Evolutionary conservation across 92 coral and sea anemone genomes (phyloP).

Genomic region (Porites divaricata): DNA sequence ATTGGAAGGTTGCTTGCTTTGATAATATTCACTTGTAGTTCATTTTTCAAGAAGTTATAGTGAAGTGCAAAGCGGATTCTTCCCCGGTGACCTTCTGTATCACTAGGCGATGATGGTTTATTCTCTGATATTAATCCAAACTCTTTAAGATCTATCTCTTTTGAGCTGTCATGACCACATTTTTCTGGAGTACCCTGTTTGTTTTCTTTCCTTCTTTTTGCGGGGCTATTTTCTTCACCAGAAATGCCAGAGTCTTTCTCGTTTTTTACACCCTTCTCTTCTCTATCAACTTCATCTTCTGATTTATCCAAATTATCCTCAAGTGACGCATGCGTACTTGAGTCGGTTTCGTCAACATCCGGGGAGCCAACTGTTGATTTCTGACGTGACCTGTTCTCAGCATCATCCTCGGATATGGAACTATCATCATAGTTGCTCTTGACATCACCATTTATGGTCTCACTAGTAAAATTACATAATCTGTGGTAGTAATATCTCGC

Average conservation of each 20-base stretch:
- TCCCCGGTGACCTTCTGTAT: slow-evolving; percentile 66
- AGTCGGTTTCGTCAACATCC: slow-evolving; percentile 70
- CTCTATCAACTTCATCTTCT: slow-evolving; percentile 55
- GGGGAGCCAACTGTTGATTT: slow-evolving; percentile 22
- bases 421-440: slow-evolving; percentile 58
- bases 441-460: slow-evolving; percentile 67
- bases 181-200: slow-evolving; percentile 15
- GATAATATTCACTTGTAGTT: slow-evolving; percentile 91
- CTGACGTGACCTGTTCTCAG: slow-evolving; percentile 53
- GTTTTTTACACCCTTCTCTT: slow-evolving; percentile 19
- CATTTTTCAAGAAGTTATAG: slow-evolving; percentile 81
- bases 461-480: slow-evolving; percentile 69
- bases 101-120: slow-evolving; percentile 28
- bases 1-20: slow-evolving; percentile 77
- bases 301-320: slow-evolving; percentile 73
- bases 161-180: slow-evolving; percentile 27
- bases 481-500: slow-evolving; percentile 72
- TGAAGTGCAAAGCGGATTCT: slow-evolving; percentile 88
- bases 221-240: slow-evolving; percentile 41
- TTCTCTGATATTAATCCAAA: slow-evolving; percentile 44
- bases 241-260: slow-evolving; percentile 17
- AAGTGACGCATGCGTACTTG: slow-evolving; percentile 76
- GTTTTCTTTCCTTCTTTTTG: slow-evolving; percentile 10
- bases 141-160: slow-evolving; percentile 21
- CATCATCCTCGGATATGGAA: slow-evolving; percentile 67